Base-by-base conservation (phyloP, 2,888 invertebrate species). In the Gortyna flavago region DNA sequence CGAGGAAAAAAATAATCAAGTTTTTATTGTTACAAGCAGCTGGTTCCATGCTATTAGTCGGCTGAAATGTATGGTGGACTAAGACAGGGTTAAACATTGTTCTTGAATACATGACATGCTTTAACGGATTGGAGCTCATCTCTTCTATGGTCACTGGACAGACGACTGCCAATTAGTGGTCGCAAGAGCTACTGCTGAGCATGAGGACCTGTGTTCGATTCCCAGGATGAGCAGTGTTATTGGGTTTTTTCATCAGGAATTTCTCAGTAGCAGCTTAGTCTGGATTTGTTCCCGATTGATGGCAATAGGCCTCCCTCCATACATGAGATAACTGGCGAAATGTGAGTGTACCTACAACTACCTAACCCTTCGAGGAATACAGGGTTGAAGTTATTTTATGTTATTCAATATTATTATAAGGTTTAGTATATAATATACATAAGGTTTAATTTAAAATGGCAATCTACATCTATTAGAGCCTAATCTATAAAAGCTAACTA, bases 1-100 rank as follows among this genome's bases (percentile, higher is more conserved):
- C 61, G 68, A 54, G 65, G 61, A 69, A 81, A 86, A 85, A 80
- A 70, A 35, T 21, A 72, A 75, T 75, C 61, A 81, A 18, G 38
- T 72, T 73, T 81, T 77, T 67, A 59, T 79, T 59, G 32, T 32
- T 38, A 13, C 18, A 54, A 41, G 57, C 68, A 32, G 44, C 57
- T 70, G n/a, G 64, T 72, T 77, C 51, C 65, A 72, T 61, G 5
- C 29, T 54, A 70, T 69, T 35, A 29, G 38, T 59, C 21, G 59
- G 29, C 65, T 67, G 21, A 67, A 51, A 73, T 70, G 16, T 32
- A 67, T 54, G 18, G 32, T 62, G 18, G 4, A 32, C 1, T 32
- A 29, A 25, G 29, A 54, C 2, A 38, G 21, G 18, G 18, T 9
- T 3, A 13, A 21, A n/a, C 32, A 18, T 18, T n/a, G 9, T 48